Base-by-base conservation (phyloP, 2,113 vertebrate species). In the Taurulus bubalis region DNA sequence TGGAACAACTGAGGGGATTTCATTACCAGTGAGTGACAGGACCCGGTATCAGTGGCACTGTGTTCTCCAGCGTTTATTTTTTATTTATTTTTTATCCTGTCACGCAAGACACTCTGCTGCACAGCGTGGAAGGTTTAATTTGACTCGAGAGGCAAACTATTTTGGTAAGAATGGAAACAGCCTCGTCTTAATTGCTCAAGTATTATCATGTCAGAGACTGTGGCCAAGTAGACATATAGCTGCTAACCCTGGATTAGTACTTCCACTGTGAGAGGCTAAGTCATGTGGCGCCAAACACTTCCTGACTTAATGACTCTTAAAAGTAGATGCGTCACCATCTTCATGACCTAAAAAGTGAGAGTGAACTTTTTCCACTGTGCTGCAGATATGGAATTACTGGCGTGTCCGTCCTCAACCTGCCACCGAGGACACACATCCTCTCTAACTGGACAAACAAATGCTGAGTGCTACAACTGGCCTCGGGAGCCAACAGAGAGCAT, bases 1-100 rank as follows among this genome's bases (percentile, higher is more conserved):
- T 2, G 67, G 82, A 85, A 34, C 63, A 73, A 77, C 75, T 58
- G n/a, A 24, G 76, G 80, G 82, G 80, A 87, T 74, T 80, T 85
- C 83, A 88, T 91, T 90, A 91, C 77, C 71, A 75, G 71, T 56
- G 74, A 90, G 24, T 80, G 86, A 83, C 82, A 65, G 26, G n/a
- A 36, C 59, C 15, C 15, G 11, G 70, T 20, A 45, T 62, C 66
- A 58, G 58, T 3, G 0, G 59, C 8, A 40, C 24, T 73, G 5
- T 71, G n/a, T 26, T 58, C 28, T 59, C 24, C 14, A 0, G 20
- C 36, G 20, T 18, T 53, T 40, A 36, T 10, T 40, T 62, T 3
- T 77, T 24, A 15, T 40, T 49, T n/a, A n/a, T n/a, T 36, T 49
- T 0, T n/a, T 45, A 38, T 65, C 15, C 42, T 72, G 49, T 83